These are phyloP conservation scores for Leptoteleia sp. DNA, from an alignment of 1,140 invertebrate genomes.

Conservation along the genomic window DNA sequence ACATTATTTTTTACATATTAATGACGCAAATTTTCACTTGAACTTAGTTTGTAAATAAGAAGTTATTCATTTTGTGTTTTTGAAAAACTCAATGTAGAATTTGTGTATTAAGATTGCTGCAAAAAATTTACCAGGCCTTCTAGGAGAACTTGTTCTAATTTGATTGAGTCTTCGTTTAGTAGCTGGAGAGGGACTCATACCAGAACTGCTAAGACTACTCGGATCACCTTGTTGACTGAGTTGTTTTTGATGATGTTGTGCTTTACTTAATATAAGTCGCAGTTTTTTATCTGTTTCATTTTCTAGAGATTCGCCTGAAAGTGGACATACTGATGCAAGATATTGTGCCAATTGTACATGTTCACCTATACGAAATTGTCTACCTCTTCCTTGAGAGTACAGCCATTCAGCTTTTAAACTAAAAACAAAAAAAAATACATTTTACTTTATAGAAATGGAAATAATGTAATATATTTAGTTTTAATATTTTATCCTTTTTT, in stretches of 20 bases:
- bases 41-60: no score
- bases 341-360: conserved; percentile 91
- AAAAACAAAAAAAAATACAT: conserved; percentile 35
- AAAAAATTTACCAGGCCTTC: conserved; percentile 85
- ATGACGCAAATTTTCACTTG: no score
- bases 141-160: conserved; percentile 82
- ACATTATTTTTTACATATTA: no score
- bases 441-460: no score
- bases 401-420: conserved; percentile 97
- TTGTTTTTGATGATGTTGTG: conserved; percentile 93
- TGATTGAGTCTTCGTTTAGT: conserved; percentile 76
- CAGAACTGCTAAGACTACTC: conserved; percentile 78
- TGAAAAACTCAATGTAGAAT: no score
- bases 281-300: conserved; percentile 93
- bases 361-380: conserved; percentile 92
- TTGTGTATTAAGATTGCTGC: no score
- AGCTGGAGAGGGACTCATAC: conserved; percentile 78
- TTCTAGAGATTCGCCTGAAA: conserved; percentile 88
- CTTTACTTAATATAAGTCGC: conserved; percentile 91
- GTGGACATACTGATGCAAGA: conserved; percentile 88
- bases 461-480: no score
- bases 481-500: no score
- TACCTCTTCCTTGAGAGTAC: conserved; percentile 94
- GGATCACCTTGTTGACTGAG: conserved; percentile 85
- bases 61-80: no score